These are phyloP conservation scores for Lontra canadensis DNA, from an alignment of 2,113 vertebrate species.

Conservation along the genomic window DNA sequence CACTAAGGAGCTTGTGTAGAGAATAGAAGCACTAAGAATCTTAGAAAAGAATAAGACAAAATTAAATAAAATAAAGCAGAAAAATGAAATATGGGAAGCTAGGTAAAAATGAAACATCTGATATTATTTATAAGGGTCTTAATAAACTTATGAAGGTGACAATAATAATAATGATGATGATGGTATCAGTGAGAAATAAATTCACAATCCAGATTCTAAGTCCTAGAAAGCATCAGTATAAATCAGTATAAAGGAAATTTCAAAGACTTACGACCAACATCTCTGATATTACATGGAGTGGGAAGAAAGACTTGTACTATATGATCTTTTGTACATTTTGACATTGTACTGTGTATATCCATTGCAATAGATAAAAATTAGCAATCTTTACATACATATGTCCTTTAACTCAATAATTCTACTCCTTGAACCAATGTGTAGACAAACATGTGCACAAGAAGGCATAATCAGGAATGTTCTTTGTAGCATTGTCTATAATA, in stretches of 20 bases:
- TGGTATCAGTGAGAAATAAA: not conserved
- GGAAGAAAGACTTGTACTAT: not conserved
- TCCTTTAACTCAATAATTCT: not conserved
- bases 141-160: not conserved
- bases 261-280: not conserved
- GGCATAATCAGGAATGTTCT: not conserved
- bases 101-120: not conserved
- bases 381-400: not conserved
- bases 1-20: not conserved
- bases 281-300: not conserved
- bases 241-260: not conserved
- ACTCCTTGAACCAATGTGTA: not conserved
- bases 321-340: not conserved
- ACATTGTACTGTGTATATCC: not conserved
- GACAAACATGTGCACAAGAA: not conserved
- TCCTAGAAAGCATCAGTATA: not conserved
- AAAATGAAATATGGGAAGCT: not conserved
- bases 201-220: not conserved
- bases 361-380: not conserved
- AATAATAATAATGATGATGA: not conserved
- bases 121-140: not conserved
- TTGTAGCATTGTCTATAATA: not conserved
- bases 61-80: not conserved
- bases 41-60: conserved; percentile 30
- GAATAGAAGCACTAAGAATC: not conserved